phyloP scores from a whole-genome alignment of 2,113 vertebrate genomes.

The Rattus rattus region DNA sequence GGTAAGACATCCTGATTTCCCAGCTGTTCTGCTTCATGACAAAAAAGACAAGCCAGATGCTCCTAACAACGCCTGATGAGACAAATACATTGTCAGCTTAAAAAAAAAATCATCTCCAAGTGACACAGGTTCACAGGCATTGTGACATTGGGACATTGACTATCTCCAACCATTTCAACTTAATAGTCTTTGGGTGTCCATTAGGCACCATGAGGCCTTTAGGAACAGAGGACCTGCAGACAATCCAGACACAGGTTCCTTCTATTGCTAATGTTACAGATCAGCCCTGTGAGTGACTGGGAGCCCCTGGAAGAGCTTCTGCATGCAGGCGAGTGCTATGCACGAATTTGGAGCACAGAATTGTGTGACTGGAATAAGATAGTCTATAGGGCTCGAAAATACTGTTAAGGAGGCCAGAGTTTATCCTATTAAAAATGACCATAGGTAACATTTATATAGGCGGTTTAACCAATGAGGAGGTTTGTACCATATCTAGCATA shows the following conservation, averaged over 20 bases:
- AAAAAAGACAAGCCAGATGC: slow-evolving; percentile 19
- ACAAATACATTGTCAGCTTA: neutral
- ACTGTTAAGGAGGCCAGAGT: neutral
- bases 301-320: neutral
- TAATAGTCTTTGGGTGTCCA: neutral
- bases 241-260: neutral
- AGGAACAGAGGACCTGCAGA: neutral
- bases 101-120: neutral
- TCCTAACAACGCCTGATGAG: neutral
- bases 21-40: slow-evolving; percentile 11
- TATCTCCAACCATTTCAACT: neutral
- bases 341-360: neutral
- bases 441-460: neutral
- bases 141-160: neutral
- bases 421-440: neutral
- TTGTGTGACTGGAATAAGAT: neutral
- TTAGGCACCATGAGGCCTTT: neutral
- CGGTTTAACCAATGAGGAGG: neutral
- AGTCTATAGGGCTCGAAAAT: neutral
- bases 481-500: neutral
- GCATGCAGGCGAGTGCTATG: neutral
- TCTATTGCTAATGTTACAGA: neutral
- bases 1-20: neutral
- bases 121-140: slow-evolving; percentile 4
- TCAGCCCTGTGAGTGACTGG: neutral